Percentiles rank a stretch among this genome's conserved stretches.
Evolutionary conservation across 2,797 vertebrate genomes (phyloP).

Genomic region (Diglossa cyanea): DNA sequence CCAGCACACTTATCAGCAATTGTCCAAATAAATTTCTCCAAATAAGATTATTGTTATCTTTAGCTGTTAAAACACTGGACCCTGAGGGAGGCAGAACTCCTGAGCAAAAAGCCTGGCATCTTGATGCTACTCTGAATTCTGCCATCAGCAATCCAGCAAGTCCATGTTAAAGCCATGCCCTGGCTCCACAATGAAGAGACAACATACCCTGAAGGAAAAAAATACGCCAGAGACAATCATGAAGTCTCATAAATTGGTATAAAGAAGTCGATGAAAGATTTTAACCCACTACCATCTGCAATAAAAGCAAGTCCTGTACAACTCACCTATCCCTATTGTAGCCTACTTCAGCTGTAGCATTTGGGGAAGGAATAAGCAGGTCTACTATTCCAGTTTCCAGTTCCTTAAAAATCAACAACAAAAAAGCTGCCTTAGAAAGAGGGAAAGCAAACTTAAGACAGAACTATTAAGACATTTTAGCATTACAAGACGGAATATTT

Average conservation of each 20-base stretch:
- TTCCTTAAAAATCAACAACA: conserved; percentile 71
- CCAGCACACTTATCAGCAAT: not conserved
- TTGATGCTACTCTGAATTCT: not conserved
- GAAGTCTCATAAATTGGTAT: not conserved
- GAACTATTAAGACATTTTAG: not conserved
- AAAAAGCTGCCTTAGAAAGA: not conserved
- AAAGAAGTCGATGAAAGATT: not conserved
- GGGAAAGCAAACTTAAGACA: not conserved
- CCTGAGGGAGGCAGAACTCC: not conserved
- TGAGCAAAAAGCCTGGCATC: not conserved
- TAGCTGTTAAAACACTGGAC: not conserved
- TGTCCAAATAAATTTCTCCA: not conserved
- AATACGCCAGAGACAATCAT: not conserved
- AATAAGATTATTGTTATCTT: not conserved
- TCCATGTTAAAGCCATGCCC: not conserved
- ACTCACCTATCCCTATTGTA: conserved; percentile 85
- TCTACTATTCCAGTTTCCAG: conserved; percentile 85
- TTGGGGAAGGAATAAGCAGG: conserved; percentile 85
- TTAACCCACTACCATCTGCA: not conserved
- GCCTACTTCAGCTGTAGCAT: conserved; percentile 84
- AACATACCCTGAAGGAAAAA: not conserved
- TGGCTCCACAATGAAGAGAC: not conserved
- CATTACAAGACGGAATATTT: not conserved
- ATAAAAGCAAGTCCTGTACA: not conserved
- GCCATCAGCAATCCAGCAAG: not conserved